A percentile compares a stretch with the other conserved stretches of the same genome.
Conservation (phyloP, 2,113 vertebrate genomes). For the Carlito syrichta region DNA sequence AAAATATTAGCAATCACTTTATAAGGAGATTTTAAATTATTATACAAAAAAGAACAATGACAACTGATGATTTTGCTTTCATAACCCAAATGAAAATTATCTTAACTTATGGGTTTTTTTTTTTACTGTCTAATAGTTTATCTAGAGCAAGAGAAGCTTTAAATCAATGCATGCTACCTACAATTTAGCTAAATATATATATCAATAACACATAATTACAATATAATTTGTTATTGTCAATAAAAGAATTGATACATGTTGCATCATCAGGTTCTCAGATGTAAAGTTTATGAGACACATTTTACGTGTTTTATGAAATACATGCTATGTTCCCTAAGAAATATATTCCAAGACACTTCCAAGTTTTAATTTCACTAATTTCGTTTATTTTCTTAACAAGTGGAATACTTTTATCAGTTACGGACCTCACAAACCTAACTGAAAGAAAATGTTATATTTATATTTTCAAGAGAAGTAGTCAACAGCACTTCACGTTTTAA, state of each 20-base stretch:
- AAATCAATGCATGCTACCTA: background rate
- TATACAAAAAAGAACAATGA: background rate
- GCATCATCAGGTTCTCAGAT: background rate
- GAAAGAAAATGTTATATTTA: conserved; percentile 1
- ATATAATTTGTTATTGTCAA: background rate
- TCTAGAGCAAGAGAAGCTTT: background rate
- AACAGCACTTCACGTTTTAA: background rate
- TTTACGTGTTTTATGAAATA: background rate
- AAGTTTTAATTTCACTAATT: conserved; percentile 23
- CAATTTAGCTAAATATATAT: conserved; percentile 6
- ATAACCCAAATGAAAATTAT: background rate
- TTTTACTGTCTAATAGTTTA: conserved; percentile 5
- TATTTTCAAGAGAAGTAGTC: background rate
- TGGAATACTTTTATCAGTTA: background rate
- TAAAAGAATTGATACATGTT: background rate
- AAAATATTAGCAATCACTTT: background rate
- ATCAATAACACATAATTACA: background rate
- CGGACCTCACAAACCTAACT: background rate
- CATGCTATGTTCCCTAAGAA: background rate
- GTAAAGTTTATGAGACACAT: background rate
- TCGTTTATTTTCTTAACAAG: background rate
- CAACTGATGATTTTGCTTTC: background rate
- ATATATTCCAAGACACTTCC: background rate
- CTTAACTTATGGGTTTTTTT: conserved; percentile 17
- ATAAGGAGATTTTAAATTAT: background rate